These are phyloP conservation scores for Sturnira hondurensis DNA, from an alignment of 2,113 vertebrate genomes.

Conservation along the genomic window DNA sequence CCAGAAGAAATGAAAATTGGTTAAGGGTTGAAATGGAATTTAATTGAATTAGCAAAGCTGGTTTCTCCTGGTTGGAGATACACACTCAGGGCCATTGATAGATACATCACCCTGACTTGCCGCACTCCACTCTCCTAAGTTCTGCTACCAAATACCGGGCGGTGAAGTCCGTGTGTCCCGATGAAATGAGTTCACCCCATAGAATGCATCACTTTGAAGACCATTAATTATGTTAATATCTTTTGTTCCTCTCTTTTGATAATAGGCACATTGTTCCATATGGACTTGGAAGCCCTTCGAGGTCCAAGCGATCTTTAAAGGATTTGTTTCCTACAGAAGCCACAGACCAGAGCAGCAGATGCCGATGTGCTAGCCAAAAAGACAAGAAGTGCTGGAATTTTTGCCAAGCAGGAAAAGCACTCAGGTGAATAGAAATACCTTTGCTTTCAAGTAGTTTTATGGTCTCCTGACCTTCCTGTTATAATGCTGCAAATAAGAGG, in stretches of 20 bases:
- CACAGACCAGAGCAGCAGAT: constrained; percentile 76
- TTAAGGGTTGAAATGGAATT: background rate
- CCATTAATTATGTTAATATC: constrained; percentile 32
- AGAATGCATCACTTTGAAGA: constrained; percentile 23
- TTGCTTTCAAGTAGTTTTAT: background rate
- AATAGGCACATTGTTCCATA: constrained; percentile 93
- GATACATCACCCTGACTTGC: background rate
- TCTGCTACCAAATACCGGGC: background rate
- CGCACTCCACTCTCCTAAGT: background rate
- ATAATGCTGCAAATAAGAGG: too few species aligned
- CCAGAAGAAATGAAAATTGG: background rate
- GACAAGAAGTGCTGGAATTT: constrained; percentile 89
- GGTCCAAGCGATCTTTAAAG: constrained; percentile 85
- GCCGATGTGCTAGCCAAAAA: constrained; percentile 82
- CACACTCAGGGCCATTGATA: background rate
- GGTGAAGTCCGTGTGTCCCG: background rate
- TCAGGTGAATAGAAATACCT: constrained; percentile 75
- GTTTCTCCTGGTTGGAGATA: background rate
- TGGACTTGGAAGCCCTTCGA: constrained; percentile 89
- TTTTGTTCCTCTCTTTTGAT: constrained; percentile 56
- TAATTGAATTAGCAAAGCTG: background rate
- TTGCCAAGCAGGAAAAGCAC: constrained; percentile 83
- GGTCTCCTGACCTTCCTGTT: background rate
- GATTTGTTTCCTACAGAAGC: constrained; percentile 62
- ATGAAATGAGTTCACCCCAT: constrained; percentile 6